These are phyloP conservation scores for Stenoptilia bipunctidactyla DNA, from an alignment of 2,888 invertebrate genomes.

Conservation along the genomic window DNA sequence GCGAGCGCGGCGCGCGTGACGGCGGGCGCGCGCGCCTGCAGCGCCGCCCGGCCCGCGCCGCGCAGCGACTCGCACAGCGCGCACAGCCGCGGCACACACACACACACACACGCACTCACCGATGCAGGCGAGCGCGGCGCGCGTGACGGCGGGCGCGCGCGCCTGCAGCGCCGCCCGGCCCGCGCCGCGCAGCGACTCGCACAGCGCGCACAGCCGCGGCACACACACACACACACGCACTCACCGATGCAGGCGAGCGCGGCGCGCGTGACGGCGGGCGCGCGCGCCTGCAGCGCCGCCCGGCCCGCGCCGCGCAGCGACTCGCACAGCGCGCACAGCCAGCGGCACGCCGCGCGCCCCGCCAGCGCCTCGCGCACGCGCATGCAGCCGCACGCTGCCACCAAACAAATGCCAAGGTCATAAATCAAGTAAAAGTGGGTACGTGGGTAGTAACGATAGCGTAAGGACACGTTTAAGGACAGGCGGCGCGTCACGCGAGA, in stretches of 20 bases:
- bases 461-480: too few species aligned
- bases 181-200: too few species aligned
- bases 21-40: too few species aligned
- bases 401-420: conserved; percentile 3
- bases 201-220: conserved; percentile 44
- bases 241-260: conserved; percentile 57
- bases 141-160: too few species aligned
- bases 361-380: conserved; percentile 46
- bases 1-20: conserved; percentile 40
- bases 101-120: too few species aligned
- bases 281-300: conserved; percentile 41
- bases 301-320: conserved; percentile 37
- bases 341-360: conserved; percentile 46
- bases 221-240: too few species aligned
- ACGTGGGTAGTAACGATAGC: too few species aligned
- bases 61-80: conserved; percentile 49
- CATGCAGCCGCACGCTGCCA: conserved; percentile 35
- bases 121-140: conserved; percentile 56
- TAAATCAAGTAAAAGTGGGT: too few species aligned
- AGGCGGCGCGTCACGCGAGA: too few species aligned
- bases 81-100: too few species aligned
- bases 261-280: conserved; percentile 37
- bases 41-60: too few species aligned
- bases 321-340: conserved; percentile 48
- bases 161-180: conserved; percentile 44